Evolutionary conservation across 2,113 vertebrate species (phyloP).

Genomic region (Malaclemys terrapin): DNA sequence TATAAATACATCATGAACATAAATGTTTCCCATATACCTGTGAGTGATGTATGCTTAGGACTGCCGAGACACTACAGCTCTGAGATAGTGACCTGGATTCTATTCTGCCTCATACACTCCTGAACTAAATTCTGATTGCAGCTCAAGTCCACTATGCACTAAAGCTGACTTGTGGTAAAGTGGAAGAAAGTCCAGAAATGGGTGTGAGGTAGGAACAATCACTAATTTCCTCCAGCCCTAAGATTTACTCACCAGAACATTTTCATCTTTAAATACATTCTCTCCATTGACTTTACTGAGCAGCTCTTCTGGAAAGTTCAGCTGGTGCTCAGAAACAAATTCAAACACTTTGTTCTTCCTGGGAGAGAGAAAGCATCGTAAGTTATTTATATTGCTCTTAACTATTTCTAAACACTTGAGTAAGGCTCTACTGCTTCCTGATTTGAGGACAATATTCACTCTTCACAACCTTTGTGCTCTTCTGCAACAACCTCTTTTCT

Average conservation of each 20-base stretch:
- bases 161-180: background rate
- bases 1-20: background rate
- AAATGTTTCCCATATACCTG: background rate
- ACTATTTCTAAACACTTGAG: accelerated
- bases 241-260: constrained; percentile 71
- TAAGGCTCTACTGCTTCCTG: accelerated
- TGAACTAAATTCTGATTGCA: background rate
- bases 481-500: background rate
- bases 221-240: accelerated
- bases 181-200: background rate
- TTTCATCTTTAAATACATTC: constrained; percentile 84
- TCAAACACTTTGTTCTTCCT: constrained; percentile 86
- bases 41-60: accelerated
- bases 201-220: background rate
- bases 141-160: background rate
- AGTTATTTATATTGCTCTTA: background rate
- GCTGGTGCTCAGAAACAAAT: constrained; percentile 83
- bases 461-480: background rate
- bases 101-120: background rate
- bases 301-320: constrained; percentile 81
- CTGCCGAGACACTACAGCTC: background rate
- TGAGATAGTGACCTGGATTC: background rate
- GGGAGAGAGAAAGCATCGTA: accelerated
- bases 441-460: background rate
- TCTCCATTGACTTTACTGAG: constrained; percentile 83